Evolutionary conservation across 2,888 invertebrate species (phyloP), one percentile per base, ranked within the genome.

Genomic region (Ephialtes manifestator): DNA sequence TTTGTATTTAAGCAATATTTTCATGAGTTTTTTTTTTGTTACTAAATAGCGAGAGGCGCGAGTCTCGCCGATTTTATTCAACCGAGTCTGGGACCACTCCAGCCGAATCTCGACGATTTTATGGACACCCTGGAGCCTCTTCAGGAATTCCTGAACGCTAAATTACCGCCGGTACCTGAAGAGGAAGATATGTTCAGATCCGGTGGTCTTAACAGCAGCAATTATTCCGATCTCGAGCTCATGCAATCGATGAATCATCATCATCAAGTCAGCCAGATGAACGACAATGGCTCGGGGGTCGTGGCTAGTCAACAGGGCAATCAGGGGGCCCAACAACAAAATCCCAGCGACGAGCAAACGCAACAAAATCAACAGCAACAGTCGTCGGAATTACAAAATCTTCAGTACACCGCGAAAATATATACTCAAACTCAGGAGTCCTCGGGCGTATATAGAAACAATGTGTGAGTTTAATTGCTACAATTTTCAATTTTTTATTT

Each of bases 11-110:
- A 28, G 28, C n/a, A 7, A n/a, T 48, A 1, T 46, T 75, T 31
- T n/a, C 0, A 39, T 87, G 55, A 86, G 15, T 58, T 53, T 82
- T 90, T 83, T 86, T 80, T 87, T 65, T 43, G 13, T 4, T 55
- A 67, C 72, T 89, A 95, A 94, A 53, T 94, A 97, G 98, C 97
- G 72, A 96, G 97, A 94, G 97, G 97, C 89, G 97, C 98, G 77
- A 97, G 97, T 91, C 95, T 98, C 92, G 98, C 99, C 70, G 99
- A 99, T 95, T 98, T 99, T 93, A 99, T 99, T 94, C 99, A 99
- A 95, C 99, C 99, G 75, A 99, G 99, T 93, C 96, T 99, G 92
- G 97, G 99, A 55, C 99, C 99, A 77, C 95, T 99, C 85, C 99
- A 99, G 94, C 99, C 99, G 87, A 98, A 98, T 95, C 96, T 99